phyloP scores from a whole-genome alignment of 2,888 invertebrate species.

The Eueremaeus valkanovi region DNA sequence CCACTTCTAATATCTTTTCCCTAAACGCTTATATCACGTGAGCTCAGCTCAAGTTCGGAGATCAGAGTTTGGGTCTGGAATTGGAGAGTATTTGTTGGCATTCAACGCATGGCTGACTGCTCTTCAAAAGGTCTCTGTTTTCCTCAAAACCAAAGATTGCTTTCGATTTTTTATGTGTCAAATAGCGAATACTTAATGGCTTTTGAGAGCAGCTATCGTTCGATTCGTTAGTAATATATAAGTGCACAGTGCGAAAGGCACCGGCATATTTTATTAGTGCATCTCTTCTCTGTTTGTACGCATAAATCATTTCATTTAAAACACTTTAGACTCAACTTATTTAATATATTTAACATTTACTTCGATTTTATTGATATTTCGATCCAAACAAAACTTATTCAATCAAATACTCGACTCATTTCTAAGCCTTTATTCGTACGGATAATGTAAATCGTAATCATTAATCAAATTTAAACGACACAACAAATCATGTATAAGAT shows the following conservation, averaged over 20 bases:
- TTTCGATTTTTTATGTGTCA: constrained; percentile 6
- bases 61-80: neutral
- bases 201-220: neutral
- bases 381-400: too few species aligned
- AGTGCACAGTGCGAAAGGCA: neutral
- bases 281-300: neutral
- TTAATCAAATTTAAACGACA: constrained; percentile 22
- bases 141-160: neutral
- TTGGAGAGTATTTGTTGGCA: neutral
- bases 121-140: constrained; percentile 17
- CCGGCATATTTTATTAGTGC: neutral
- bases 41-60: too few species aligned
- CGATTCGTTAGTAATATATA: neutral
- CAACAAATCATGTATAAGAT: constrained; percentile 11
- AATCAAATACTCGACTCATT: neutral
- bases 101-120: constrained; percentile 13
- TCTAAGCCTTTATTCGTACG: neutral
- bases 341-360: neutral
- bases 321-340: too few species aligned
- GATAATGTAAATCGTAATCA: constrained; percentile 7
- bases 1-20: neutral
- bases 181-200: constrained; percentile 28
- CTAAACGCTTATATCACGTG: constrained; percentile 11
- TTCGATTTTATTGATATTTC: neutral
- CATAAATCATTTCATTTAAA: constrained; percentile 5